phyloP scores from a whole-genome alignment of 2,888 invertebrate genomes.

The Latheticus oryzae region DNA sequence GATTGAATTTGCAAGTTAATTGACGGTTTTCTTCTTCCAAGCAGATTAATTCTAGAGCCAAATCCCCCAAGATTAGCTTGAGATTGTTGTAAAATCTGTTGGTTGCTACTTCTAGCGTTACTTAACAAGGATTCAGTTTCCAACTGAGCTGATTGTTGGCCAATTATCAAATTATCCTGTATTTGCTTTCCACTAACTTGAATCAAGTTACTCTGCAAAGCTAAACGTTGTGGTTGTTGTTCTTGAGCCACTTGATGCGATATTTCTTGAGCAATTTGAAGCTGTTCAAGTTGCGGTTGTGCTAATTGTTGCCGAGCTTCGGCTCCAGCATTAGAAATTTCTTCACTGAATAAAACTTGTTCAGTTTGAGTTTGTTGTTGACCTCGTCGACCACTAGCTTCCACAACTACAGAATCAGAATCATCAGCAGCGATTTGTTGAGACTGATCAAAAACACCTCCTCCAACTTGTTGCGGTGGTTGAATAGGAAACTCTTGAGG shows the following conservation, averaged over 20 bases:
- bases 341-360: slow-evolving; percentile 8
- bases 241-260: too few relatives aligned
- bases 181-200: slow-evolving; percentile 4
- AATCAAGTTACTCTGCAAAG: slow-evolving; percentile 5
- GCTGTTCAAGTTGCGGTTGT: slow-evolving; percentile 11
- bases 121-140: neutral
- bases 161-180: slow-evolving; percentile 21
- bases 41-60: slow-evolving; percentile 4
- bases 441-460: neutral
- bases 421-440: neutral
- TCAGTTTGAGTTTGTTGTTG: slow-evolving; percentile 22
- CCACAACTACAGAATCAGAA: slow-evolving; percentile 8
- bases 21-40: slow-evolving; percentile 1
- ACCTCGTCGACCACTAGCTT: neutral
- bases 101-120: too few relatives aligned
- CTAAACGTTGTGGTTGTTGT: slow-evolving; percentile 25
- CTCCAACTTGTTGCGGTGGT: slow-evolving; percentile 28
- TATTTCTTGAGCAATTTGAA: slow-evolving; percentile 21
- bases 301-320: slow-evolving; percentile 1
- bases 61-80: slow-evolving; percentile 11
- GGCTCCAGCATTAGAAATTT: slow-evolving; percentile 6
- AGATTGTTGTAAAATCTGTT: neutral
- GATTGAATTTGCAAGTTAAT: slow-evolving; percentile 13
- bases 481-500: slow-evolving; percentile 47
- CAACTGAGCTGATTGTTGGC: slow-evolving; percentile 4